These are phyloP conservation scores for Hartigia nigra DNA, from an alignment of 2,888 invertebrate species.

Conservation along the genomic window DNA sequence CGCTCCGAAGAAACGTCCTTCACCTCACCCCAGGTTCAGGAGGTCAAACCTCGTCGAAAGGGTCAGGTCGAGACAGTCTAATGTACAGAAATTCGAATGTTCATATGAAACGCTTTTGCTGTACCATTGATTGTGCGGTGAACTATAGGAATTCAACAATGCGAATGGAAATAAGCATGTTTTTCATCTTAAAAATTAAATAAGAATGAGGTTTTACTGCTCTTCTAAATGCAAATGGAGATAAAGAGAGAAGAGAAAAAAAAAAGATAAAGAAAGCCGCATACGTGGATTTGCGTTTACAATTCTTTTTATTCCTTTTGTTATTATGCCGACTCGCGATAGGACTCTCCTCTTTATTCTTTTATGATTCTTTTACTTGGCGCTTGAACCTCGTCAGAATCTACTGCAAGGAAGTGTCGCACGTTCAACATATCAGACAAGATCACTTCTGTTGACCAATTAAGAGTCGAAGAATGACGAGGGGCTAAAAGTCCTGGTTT, in stretches of 20 bases:
- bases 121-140: background rate
- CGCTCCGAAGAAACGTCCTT: constrained; percentile 83
- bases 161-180: background rate
- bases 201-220: background rate
- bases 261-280: background rate
- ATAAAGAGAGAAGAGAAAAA: background rate
- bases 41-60: constrained; percentile 68
- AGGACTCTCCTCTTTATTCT: background rate
- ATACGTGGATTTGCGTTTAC: background rate
- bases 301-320: background rate
- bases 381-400: background rate
- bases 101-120: background rate
- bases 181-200: background rate
- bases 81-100: constrained; percentile 49
- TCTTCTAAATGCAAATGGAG: background rate
- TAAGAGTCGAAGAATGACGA: background rate
- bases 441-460: background rate
- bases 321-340: background rate
- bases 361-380: background rate
- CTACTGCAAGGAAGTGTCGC: background rate
- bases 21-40: constrained; percentile 72
- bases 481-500: background rate
- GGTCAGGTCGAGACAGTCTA: constrained; percentile 75
- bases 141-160: background rate
- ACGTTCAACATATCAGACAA: background rate